Percentiles rank a stretch among this genome's conserved stretches.
Evolutionary conservation across 2,113 vertebrate genomes (phyloP).

Genomic region (Cairina moschata): DNA sequence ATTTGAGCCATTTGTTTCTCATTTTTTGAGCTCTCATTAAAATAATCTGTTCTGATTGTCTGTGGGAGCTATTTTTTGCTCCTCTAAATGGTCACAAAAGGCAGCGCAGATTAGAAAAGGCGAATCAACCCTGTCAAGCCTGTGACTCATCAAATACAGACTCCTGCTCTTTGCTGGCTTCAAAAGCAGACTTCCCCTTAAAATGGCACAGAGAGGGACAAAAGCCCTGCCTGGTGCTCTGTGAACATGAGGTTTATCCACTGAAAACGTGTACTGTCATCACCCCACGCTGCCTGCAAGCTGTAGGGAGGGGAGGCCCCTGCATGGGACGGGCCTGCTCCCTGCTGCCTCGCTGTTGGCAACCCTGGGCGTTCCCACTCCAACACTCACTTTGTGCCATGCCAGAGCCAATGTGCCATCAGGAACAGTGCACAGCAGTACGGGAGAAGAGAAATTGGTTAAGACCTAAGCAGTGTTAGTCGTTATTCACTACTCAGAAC

Average conservation of each 20-base stretch:
- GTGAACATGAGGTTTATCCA: neutral
- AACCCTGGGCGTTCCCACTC: no score
- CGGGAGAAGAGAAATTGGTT: neutral
- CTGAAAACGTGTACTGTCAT: accelerated
- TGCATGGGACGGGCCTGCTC: no score
- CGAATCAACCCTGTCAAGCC: neutral
- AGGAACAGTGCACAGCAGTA: no score
- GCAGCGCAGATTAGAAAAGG: neutral
- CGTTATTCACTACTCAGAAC: neutral
- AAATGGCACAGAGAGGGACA: accelerated
- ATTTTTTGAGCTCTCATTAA: constrained; percentile 75
- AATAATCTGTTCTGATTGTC: constrained; percentile 80
- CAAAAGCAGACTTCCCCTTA: neutral
- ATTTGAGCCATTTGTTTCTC: constrained; percentile 73
- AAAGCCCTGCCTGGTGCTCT: neutral
- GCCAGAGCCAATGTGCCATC: accelerated
- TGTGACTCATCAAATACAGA: constrained; percentile 50
- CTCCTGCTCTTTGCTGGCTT: neutral
- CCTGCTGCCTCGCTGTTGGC: no score
- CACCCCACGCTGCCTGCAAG: accelerated
- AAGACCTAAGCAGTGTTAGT: neutral
- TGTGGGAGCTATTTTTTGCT: constrained; percentile 72
- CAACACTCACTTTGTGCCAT: no score
- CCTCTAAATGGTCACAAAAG: constrained; percentile 30
- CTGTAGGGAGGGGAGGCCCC: neutral